Conservation (phyloP, 2,888 invertebrate genomes). For the Drosophila subsilvestris region DNA sequence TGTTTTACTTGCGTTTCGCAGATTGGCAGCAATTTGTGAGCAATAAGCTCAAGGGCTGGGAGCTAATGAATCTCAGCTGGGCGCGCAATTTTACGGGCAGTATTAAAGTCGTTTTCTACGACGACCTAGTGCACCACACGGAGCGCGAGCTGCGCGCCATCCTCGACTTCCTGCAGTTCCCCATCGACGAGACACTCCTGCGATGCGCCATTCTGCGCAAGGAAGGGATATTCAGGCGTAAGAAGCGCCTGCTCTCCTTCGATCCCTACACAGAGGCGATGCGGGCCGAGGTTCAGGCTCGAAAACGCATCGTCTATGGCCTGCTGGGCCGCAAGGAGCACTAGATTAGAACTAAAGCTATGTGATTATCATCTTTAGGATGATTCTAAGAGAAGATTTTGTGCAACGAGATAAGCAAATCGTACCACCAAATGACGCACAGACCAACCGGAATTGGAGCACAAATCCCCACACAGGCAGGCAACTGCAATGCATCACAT, state of each 20-base stretch:
- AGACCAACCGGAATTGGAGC: conserved; percentile 23
- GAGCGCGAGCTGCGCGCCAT: conserved; percentile 86
- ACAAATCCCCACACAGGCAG: conserved; percentile 1
- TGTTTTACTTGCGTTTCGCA: conserved; percentile 76
- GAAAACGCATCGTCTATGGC: conserved; percentile 85
- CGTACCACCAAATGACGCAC: conserved; percentile 39
- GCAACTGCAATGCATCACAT: conserved; percentile 8
- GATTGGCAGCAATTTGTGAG: conserved; percentile 90
- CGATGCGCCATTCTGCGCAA: conserved; percentile 86
- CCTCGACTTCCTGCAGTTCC: conserved; percentile 86
- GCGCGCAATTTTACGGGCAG: conserved; percentile 88
- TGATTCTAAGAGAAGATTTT: conserved; percentile 3
- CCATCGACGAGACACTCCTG: conserved; percentile 85
- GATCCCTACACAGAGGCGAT: conserved; percentile 89
- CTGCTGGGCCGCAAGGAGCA: conserved; percentile 77
- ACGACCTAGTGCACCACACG: conserved; percentile 87
- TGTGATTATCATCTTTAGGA: conserved; percentile 2
- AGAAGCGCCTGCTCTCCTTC: conserved; percentile 87
- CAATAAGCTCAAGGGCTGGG: conserved; percentile 88
- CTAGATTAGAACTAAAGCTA: conserved; percentile 27
- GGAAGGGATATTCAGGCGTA: conserved; percentile 90
- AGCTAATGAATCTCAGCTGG: conserved; percentile 89
- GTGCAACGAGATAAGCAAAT: conserved; percentile 15
- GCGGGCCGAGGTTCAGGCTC: conserved; percentile 85
- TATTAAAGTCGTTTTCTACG: conserved; percentile 89